A percentile compares a stretch with the other conserved stretches of the same genome.
Conservation (phyloP, 2,113 vertebrate genomes). For the Tilapia sparmanii region DNA sequence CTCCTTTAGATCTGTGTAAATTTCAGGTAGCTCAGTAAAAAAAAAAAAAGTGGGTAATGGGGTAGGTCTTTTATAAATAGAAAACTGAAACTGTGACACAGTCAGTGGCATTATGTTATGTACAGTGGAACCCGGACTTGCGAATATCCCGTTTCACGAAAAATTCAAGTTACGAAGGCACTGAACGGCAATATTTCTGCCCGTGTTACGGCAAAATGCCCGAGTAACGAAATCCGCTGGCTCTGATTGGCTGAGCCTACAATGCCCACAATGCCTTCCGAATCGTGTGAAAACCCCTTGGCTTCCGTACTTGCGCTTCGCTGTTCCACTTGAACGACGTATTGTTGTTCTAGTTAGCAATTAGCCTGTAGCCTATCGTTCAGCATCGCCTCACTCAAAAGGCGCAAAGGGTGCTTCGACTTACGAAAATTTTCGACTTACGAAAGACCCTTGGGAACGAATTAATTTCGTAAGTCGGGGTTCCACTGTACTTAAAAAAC, state of each 20-base stretch:
- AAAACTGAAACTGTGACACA: neutral
- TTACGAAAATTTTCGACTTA: neutral
- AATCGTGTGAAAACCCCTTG: neutral
- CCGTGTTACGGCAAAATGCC: neutral
- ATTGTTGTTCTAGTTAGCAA: neutral
- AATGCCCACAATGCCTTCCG: neutral
- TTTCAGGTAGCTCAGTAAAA: neutral
- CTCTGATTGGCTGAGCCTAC: neutral
- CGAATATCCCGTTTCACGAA: neutral
- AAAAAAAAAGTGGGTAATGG: neutral
- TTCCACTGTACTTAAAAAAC: neutral
- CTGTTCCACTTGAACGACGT: too few relatives aligned
- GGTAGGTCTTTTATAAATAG: neutral
- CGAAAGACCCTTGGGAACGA: neutral
- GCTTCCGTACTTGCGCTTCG: too few relatives aligned
- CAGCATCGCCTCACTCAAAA: neutral
- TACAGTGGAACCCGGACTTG: neutral
- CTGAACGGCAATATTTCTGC: neutral
- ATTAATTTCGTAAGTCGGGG: neutral
- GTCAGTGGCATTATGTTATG: neutral
- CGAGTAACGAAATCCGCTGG: neutral
- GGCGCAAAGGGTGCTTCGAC: neutral
- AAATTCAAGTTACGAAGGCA: neutral
- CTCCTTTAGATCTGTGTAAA: neutral
- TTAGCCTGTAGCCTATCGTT: neutral